Conservation (phyloP, 2,888 invertebrate species). For the Spilarctia lutea region DNA sequence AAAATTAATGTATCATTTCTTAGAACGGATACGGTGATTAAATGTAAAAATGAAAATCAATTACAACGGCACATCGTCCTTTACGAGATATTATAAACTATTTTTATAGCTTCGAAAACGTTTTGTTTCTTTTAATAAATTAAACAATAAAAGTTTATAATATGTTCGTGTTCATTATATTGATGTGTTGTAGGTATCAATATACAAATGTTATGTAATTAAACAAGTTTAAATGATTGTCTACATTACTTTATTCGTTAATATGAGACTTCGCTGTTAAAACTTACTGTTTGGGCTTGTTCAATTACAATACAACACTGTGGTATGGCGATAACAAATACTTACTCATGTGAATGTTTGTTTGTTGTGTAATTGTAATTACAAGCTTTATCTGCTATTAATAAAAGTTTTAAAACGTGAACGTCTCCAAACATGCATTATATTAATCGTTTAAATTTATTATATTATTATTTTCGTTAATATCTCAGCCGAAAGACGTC, state of each 20-base stretch:
- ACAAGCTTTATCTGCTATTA: not conserved
- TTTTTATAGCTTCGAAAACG: not conserved
- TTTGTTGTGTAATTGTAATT: not conserved
- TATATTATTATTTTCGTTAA: not conserved
- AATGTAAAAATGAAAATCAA: conserved; percentile 29
- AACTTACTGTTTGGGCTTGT: not conserved
- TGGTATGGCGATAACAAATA: not conserved
- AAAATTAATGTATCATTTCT: conserved; percentile 36
- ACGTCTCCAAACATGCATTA: not conserved
- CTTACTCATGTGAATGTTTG: not conserved
- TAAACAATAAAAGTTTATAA: conserved; percentile 4
- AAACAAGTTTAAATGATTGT: not conserved
- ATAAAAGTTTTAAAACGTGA: not conserved
- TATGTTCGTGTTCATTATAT: not conserved
- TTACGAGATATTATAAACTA: conserved; percentile 8
- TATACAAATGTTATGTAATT: not conserved
- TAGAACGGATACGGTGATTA: conserved; percentile 31
- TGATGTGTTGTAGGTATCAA: not conserved
- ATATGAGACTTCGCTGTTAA: not conserved
- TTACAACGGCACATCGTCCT: conserved; percentile 20
- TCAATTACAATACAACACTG: not conserved
- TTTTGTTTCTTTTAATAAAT: conserved; percentile 3
- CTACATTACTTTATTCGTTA: not conserved
- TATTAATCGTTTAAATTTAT: not conserved
- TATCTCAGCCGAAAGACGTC: no score